These are phyloP conservation scores for Mus minutoides DNA, from an alignment of 2,797 vertebrate species.

Conservation along the genomic window DNA sequence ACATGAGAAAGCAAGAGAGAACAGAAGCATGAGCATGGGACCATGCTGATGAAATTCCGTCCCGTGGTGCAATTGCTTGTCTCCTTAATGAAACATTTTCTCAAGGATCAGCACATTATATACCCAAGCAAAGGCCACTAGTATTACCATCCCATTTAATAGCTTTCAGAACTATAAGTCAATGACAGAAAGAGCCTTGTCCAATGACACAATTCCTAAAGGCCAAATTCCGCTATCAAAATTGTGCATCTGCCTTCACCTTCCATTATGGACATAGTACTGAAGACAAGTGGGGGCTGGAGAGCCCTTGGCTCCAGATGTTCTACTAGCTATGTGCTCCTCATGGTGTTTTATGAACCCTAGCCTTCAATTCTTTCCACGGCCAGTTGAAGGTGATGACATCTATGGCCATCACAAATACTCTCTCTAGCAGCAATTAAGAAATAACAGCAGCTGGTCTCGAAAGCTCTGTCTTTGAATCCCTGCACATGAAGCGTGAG, in stretches of 20 bases:
- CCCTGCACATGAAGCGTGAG: neutral
- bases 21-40: neutral
- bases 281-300: neutral
- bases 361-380: neutral
- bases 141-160: neutral
- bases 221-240: neutral
- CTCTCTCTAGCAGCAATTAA: neutral
- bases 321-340: neutral
- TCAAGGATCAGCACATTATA: rapidly evolving
- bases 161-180: neutral
- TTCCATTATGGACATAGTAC: neutral
- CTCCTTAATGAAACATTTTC: neutral
- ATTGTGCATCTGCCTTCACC: neutral
- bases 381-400: neutral
- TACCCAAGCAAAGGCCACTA: neutral
- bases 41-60: neutral
- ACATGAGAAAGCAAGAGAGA: neutral
- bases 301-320: neutral
- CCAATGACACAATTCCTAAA: neutral
- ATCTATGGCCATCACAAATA: neutral
- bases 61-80: neutral
- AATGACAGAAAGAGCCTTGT: neutral
- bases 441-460: neutral
- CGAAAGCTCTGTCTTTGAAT: neutral
- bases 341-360: neutral